Percentiles rank a stretch among this genome's conserved stretches.
phyloP scores from a whole-genome alignment of 2,797 vertebrate species.

The Hemibagrus guttatus region DNA sequence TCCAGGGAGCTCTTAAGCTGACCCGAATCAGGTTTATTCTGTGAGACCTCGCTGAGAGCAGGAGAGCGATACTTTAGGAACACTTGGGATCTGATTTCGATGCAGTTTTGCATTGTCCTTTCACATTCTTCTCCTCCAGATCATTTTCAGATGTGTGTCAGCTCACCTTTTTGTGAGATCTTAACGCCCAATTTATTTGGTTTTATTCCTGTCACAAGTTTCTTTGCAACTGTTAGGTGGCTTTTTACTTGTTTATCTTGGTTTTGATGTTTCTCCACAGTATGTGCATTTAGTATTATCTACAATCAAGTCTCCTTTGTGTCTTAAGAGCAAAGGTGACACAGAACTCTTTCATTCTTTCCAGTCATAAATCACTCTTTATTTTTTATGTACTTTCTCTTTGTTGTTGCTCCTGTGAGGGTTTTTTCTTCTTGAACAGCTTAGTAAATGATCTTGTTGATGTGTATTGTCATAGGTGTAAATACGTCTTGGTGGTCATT shows the following conservation, averaged over 20 bases:
- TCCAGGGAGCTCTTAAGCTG: slow-evolving; percentile 75
- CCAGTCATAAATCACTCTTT: slow-evolving; percentile 47
- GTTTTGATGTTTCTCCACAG: slow-evolving; percentile 61
- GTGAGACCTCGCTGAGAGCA: slow-evolving; percentile 59
- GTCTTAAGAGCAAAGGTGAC: slow-evolving; percentile 65
- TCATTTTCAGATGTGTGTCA: slow-evolving; percentile 69
- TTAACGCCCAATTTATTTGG: slow-evolving; percentile 73
- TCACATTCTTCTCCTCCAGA: slow-evolving; percentile 59
- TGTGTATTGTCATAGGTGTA: slow-evolving; percentile 64
- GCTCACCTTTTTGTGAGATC: slow-evolving; percentile 64
- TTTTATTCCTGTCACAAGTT: slow-evolving; percentile 70
- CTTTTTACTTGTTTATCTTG: slow-evolving; percentile 62
- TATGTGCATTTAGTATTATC: slow-evolving; percentile 62
- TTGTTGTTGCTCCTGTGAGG: slow-evolving; percentile 44
- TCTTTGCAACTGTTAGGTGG: slow-evolving; percentile 66
- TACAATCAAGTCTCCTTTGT: slow-evolving; percentile 64
- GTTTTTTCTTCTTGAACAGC: slow-evolving; percentile 57
- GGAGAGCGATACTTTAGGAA: slow-evolving; percentile 60
- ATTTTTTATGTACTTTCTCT: slow-evolving; percentile 59
- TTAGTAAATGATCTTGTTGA: slow-evolving; percentile 60
- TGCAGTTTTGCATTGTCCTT: slow-evolving; percentile 68
- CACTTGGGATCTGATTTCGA: slow-evolving; percentile 68
- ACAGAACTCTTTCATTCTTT: slow-evolving; percentile 64
- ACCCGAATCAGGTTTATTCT: slow-evolving; percentile 68
- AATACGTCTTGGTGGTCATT: slow-evolving; percentile 60